These are phyloP conservation scores for Folsomia manolachei DNA, from an alignment of 2,888 invertebrate genomes.

Conservation along the genomic window DNA sequence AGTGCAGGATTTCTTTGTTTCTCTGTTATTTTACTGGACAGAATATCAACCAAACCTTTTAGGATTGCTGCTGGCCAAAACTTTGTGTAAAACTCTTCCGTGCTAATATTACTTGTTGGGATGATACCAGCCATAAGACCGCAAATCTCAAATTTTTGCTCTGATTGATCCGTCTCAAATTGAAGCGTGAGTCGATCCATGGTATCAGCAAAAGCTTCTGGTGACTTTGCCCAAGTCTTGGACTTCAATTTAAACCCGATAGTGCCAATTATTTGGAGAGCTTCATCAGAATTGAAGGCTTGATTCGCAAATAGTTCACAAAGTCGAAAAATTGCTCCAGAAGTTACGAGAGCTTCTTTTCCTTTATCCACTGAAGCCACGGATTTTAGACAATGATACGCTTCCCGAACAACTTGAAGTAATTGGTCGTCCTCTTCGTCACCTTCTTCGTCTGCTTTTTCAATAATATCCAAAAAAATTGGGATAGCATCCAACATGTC, in stretches of 20 bases:
- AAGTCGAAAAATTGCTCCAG: conserved; percentile 69
- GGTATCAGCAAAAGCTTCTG: conserved; percentile 75
- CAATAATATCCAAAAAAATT: conserved; percentile 77
- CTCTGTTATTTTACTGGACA: conserved; percentile 81
- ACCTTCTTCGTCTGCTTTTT: conserved; percentile 68
- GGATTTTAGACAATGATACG: conserved; percentile 52
- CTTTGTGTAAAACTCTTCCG: conserved; percentile 64
- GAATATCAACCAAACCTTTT: conserved; percentile 76
- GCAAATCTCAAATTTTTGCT: conserved; percentile 84
- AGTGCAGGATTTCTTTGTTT: conserved; percentile 85
- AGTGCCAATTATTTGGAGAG: conserved; percentile 73
- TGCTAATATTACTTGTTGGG: conserved; percentile 55
- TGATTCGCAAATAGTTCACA: conserved; percentile 72
- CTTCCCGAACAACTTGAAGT: conserved; percentile 61
- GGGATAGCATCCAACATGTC: conserved; percentile 81
- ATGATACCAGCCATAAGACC: conserved; percentile 66
- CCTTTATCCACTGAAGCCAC: conserved; percentile 62
- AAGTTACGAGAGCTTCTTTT: conserved; percentile 72
- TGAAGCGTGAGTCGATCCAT: conserved; percentile 79
- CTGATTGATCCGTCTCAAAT: conserved; percentile 83
- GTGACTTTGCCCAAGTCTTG: conserved; percentile 71
- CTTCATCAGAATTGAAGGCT: conserved; percentile 85
- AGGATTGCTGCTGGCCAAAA: conserved; percentile 75
- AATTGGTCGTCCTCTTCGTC: conserved; percentile 72
- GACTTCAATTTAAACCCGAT: conserved; percentile 71